Evolutionary conservation across 2,888 invertebrate species (phyloP).

Genomic region (Polymixis lichenea): DNA sequence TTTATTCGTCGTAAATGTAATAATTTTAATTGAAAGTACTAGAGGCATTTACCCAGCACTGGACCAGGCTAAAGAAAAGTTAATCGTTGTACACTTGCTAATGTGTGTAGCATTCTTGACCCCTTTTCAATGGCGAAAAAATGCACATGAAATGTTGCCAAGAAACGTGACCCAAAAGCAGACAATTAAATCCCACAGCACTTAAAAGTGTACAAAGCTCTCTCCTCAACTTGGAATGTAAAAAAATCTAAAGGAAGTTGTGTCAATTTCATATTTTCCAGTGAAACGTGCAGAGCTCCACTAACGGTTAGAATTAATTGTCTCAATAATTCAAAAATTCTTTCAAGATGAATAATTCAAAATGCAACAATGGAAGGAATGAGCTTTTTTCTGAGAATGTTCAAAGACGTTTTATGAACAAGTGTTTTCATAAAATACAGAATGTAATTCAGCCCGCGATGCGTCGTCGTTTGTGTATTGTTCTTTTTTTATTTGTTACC

Average conservation of each 20-base stretch:
- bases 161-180: not conserved
- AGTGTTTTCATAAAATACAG: conserved; percentile 12
- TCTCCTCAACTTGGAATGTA: too few relatives aligned
- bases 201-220: conserved; percentile 20
- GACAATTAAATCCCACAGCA: not conserved
- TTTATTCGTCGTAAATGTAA: not conserved
- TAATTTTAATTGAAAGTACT: not conserved
- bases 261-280: not conserved
- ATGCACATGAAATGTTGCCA: conserved; percentile 1
- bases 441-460: conserved; percentile 11
- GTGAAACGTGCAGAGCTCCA: not conserved
- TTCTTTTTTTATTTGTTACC: not conserved
- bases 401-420: conserved; percentile 2
- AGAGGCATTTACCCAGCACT: too few relatives aligned
- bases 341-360: too few relatives aligned
- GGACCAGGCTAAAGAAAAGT: not conserved
- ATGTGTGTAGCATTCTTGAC: not conserved
- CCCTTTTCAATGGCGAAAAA: not conserved
- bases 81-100: not conserved
- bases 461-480: not conserved
- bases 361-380: conserved; percentile 2
- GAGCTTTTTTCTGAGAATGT: not conserved
- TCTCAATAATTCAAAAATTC: not conserved
- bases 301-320: conserved; percentile 3
- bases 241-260: too few relatives aligned